A percentile compares a stretch with the other conserved stretches of the same genome.
These are phyloP conservation scores for Albula glossodonta DNA, from an alignment of 2,113 vertebrate species.

Conservation along the genomic window DNA sequence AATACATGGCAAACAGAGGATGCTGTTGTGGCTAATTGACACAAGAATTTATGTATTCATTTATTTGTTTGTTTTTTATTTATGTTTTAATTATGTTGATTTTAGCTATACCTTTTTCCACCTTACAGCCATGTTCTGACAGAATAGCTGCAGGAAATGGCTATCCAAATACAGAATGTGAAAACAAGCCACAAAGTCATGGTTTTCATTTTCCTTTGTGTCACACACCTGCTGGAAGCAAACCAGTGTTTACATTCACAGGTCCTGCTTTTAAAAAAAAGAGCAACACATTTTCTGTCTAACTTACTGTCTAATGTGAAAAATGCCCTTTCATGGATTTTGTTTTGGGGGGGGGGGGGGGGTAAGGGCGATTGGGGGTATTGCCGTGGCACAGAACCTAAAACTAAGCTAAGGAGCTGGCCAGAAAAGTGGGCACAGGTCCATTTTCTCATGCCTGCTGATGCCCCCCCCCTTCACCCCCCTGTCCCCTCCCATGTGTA, in stretches of 20 bases:
- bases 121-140: not conserved
- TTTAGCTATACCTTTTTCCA: not conserved
- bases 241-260: not conserved
- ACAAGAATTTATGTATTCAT: no score
- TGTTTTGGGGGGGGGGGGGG: not conserved
- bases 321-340: not conserved
- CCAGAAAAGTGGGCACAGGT: not conserved
- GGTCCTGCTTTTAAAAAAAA: no score
- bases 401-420: not conserved
- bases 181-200: not conserved
- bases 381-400: not conserved
- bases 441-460: constrained; percentile 5
- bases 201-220: not conserved
- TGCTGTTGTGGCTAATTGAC: no score
- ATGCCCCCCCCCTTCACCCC: not conserved
- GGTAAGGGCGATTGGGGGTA: no score
- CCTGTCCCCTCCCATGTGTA: not conserved
- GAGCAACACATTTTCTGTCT: not conserved
- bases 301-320: not conserved
- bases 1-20: no score
- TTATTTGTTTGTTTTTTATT: not conserved
- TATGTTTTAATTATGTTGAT: not conserved
- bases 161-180: not conserved
- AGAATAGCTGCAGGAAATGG: not conserved
- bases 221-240: not conserved